Evolutionary conservation across 2,888 invertebrate species (phyloP).

Genomic region (Lithophane leautieri): DNA sequence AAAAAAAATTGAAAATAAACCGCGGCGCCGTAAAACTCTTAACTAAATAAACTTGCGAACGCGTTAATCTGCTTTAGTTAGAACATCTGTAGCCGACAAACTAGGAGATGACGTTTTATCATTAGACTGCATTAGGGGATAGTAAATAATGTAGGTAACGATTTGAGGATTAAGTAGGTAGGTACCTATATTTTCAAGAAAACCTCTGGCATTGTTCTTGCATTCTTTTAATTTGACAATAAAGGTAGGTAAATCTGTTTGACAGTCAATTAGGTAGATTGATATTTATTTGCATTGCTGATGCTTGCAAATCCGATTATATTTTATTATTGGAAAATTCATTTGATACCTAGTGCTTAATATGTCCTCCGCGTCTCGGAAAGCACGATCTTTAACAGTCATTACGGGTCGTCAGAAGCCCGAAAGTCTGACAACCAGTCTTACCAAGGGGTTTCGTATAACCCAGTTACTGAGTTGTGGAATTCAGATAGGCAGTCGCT

Average conservation of each 20-base stretch:
- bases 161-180: slow-evolving; percentile 8
- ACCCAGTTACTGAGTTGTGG: too few species aligned
- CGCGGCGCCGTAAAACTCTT: slow-evolving; percentile 84
- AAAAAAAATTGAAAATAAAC: slow-evolving; percentile 84
- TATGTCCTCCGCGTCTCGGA: not conserved
- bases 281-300: not conserved
- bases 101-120: slow-evolving; percentile 77
- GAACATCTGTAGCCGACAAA: slow-evolving; percentile 81
- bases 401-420: too few species aligned
- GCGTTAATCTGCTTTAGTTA: slow-evolving; percentile 81
- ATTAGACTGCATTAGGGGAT: slow-evolving; percentile 61
- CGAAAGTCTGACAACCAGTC: too few species aligned
- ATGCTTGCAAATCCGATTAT: not conserved
- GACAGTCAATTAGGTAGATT: not conserved
- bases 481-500: too few species aligned
- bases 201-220: not conserved
- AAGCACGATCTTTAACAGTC: too few species aligned
- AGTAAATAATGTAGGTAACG: slow-evolving; percentile 19
- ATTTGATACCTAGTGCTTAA: not conserved
- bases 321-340: not conserved
- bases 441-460: too few species aligned
- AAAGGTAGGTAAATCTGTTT: not conserved
- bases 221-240: not conserved
- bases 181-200: not conserved
- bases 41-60: slow-evolving; percentile 86